Conservation (phyloP, 1,140 invertebrate species). For the Magallana gigas region DNA sequence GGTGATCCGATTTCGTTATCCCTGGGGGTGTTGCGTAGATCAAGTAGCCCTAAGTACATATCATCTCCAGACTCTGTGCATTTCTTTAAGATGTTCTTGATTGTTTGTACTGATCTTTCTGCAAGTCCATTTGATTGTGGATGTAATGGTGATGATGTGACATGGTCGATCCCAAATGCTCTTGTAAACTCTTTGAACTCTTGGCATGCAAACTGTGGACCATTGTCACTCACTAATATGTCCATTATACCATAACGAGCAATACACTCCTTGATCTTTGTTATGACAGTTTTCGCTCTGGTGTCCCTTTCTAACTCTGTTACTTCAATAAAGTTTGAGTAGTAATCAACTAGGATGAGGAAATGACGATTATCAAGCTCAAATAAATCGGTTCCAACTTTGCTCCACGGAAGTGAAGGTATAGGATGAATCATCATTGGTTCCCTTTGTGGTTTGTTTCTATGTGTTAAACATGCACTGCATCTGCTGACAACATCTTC, state of each 20-base stretch:
- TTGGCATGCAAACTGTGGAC: constrained; percentile 59
- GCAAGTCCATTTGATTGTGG: constrained; percentile 30
- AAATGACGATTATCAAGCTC: constrained; percentile 22
- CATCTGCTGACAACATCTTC: constrained; percentile 77
- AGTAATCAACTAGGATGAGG: constrained; percentile 46
- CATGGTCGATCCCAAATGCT: constrained; percentile 59
- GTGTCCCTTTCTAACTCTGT: constrained; percentile 21
- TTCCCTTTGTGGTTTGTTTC: constrained; percentile 43
- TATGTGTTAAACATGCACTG: constrained; percentile 69
- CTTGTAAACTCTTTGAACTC: constrained; percentile 62
- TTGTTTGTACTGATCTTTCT: constrained; percentile 40
- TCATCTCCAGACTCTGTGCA: constrained; percentile 38
- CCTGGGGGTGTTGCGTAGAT: constrained; percentile 51
- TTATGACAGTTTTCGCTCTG: constrained; percentile 19
- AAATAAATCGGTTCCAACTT: constrained; percentile 49
- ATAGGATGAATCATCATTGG: constrained; percentile 48
- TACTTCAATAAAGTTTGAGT: constrained; percentile 45
- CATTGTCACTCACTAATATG: constrained; percentile 62
- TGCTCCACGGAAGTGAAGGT: constrained; percentile 45
- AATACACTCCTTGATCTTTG: neutral
- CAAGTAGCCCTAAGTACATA: constrained; percentile 48
- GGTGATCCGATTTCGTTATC: constrained; percentile 44
- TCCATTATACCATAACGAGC: constrained; percentile 53
- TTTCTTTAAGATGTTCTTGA: constrained; percentile 34
- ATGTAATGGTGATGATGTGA: constrained; percentile 48